Base-by-base conservation (phyloP, 2,113 vertebrate species). In the Gopherus flavomarginatus region DNA sequence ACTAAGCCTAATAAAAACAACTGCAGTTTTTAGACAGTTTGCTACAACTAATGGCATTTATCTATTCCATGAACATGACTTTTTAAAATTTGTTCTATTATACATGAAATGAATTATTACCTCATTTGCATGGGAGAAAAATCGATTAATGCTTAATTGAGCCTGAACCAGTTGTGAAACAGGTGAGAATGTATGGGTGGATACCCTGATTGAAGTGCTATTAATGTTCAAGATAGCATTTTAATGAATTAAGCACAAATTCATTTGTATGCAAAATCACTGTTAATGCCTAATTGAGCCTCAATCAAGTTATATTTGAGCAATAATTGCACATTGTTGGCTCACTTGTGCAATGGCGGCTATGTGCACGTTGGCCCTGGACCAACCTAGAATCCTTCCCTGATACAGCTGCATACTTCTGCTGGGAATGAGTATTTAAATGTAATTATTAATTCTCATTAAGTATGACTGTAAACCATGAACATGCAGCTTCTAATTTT, bases 181-280 rank as follows among this genome's bases (percentile, higher is more conserved):
- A 97, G 97, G 98, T 98, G 97, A 98, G 93, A 97, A 97, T 97
- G 97, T 97, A 98, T 91, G 97, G 92, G 88, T 96, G 93, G 87
- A 85, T 97, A 94, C 80, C 57, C 87, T 94, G 89, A 96, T n/a
- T 90, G 93, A 97, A 97, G 94, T 79, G 86, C 90, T 94, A 91
- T 94, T 95, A 94, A 95, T 44, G 86, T 92, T 94, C 92, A 94
- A 95, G 95, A 98, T 92, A 57, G 77, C 10, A 95, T 96, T 96
- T 96, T 97, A 98, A 98, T 97, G 97, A 98, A 98, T 97, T 97
- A 98, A 97, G 92, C 86, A 88, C 86, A 90, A 83, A 93, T 94
- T 98, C 93, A 97, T 98, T 96, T 97, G 89, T 93, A 96, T 75
- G 95, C 89, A 83, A 96, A 94, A 87, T 97, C 93, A 90, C 65